phyloP scores from a whole-genome alignment of 2,888 invertebrate species.

The Melanargia galathea region DNA sequence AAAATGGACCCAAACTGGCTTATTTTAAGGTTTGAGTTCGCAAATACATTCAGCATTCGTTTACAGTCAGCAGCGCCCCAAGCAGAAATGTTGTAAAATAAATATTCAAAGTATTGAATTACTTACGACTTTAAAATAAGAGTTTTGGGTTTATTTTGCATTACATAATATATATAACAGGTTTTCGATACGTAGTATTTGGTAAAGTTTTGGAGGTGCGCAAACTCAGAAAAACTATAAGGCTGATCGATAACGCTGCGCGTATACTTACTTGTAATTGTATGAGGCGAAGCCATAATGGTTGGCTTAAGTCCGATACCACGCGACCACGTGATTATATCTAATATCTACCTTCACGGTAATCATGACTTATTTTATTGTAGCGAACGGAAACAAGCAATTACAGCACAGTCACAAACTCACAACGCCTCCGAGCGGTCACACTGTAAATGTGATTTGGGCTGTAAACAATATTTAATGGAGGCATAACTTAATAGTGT shows the following conservation, averaged over 20 bases:
- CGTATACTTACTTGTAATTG: constrained; percentile 62
- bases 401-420: constrained; percentile 56
- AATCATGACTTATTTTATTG: constrained; percentile 58
- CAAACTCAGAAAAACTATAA: too few relatives aligned
- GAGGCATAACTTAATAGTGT: constrained; percentile 14
- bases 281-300: constrained; percentile 70
- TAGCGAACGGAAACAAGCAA: constrained; percentile 61
- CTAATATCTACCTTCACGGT: constrained; percentile 57
- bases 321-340: constrained; percentile 56
- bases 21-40: too few relatives aligned
- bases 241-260: constrained; percentile 57
- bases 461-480: constrained; percentile 38
- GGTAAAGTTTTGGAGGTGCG: too few relatives aligned
- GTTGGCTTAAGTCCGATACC: constrained; percentile 52
- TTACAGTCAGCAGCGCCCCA: too few relatives aligned
- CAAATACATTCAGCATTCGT: too few relatives aligned
- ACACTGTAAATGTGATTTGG: constrained; percentile 54
- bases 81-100: too few relatives aligned
- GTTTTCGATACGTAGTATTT: too few relatives aligned
- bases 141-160: too few relatives aligned
- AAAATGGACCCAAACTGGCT: too few relatives aligned
- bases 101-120: too few relatives aligned
- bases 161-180: too few relatives aligned
- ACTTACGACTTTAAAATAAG: too few relatives aligned
- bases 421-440: constrained; percentile 38